Evolutionary conservation across 2,888 invertebrate genomes (phyloP), one percentile per base, ranked within the genome.

Genomic region (Drosophila algonquin): DNA sequence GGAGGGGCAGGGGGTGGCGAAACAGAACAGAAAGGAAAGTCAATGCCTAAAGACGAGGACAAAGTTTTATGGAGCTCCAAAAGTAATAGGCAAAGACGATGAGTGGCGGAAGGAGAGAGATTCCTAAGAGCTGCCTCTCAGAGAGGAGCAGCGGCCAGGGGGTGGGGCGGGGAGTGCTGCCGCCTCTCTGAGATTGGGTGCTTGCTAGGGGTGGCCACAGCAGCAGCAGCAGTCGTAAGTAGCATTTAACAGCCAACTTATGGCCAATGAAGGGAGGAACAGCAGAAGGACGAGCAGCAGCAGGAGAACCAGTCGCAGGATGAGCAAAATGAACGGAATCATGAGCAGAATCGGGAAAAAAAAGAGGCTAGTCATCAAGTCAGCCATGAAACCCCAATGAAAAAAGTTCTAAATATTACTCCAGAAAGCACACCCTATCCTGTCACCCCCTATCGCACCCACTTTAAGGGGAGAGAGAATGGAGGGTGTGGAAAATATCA

Each of bases 211-310:
- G 21, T 21, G 21, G 21, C 35, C 35, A 35, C 35, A 14, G 35
- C 75, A 81, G 80, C 30, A 30, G 30, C 32, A 9, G 32, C 32
- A 32, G 85, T 65, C 74, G 85, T 82, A 82, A 82, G 82, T 82
- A 82, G 82, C 86, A 82, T 82, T 82, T 82, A 82, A 82, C 82
- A 85, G 82, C 69, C 81, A 86, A 86, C 87, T 86, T 82, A 86
- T 80, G 83, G 75, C 83, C 86, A 81, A 51, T 69, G 72, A 50
- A 51, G 57, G 48, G n/a, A 53, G 55, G 35, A 32, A 35, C 45
- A 56, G 44, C 30, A n/a, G 30, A 16, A 48, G 56, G 44, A 44
- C 44, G 18, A 40, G 16, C 54, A 62, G 35, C 12, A 44, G 16
- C 24, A 60, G 46, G 7, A n/a, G 44, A 16, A 46, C 12, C 46